Percentiles rank a stretch among this genome's conserved stretches.
These are phyloP conservation scores for Telmatherina bonti DNA, from an alignment of 2,797 vertebrate species.

Conservation along the genomic window DNA sequence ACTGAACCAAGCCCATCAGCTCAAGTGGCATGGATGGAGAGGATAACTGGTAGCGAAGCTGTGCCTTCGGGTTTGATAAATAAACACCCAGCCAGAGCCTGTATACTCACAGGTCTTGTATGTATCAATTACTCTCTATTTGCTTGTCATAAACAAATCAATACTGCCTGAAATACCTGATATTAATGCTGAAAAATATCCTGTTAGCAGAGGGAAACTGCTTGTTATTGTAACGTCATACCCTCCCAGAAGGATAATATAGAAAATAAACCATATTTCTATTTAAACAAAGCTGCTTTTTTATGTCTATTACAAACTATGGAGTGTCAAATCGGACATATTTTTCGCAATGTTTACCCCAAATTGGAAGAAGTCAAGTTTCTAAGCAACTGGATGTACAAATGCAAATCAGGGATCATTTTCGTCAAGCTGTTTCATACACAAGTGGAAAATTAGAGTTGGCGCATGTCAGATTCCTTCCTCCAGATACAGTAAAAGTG, in stretches of 20 bases:
- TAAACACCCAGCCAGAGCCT: slow-evolving; percentile 40
- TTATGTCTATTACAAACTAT: neutral
- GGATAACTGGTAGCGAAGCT: slow-evolving; percentile 51
- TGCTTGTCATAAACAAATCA: slow-evolving; percentile 62
- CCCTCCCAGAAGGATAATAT: neutral
- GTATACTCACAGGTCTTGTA: slow-evolving; percentile 46
- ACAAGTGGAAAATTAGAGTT: slow-evolving; percentile 26
- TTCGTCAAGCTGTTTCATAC: slow-evolving; percentile 33
- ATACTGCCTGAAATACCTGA: slow-evolving; percentile 50
- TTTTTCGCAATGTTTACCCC: slow-evolving; percentile 30
- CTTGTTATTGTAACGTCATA: slow-evolving; percentile 31
- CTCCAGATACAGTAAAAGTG: slow-evolving; percentile 13
- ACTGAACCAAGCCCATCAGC: slow-evolving; percentile 62
- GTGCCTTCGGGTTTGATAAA: slow-evolving; percentile 45
- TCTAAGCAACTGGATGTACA: slow-evolving; percentile 70
- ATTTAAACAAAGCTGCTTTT: neutral
- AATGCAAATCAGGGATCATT: slow-evolving; percentile 63
- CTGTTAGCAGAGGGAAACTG: slow-evolving; percentile 52
- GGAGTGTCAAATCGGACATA: slow-evolving; percentile 11
- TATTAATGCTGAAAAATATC: slow-evolving; percentile 47
- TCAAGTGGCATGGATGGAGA: slow-evolving; percentile 66
- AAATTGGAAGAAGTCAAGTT: slow-evolving; percentile 36
- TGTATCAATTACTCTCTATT: slow-evolving; percentile 54
- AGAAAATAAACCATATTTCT: neutral
- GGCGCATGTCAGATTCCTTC: slow-evolving; percentile 28